These are phyloP conservation scores for Uropsilus gracilis DNA, from an alignment of 2,113 vertebrate species.

Conservation along the genomic window DNA sequence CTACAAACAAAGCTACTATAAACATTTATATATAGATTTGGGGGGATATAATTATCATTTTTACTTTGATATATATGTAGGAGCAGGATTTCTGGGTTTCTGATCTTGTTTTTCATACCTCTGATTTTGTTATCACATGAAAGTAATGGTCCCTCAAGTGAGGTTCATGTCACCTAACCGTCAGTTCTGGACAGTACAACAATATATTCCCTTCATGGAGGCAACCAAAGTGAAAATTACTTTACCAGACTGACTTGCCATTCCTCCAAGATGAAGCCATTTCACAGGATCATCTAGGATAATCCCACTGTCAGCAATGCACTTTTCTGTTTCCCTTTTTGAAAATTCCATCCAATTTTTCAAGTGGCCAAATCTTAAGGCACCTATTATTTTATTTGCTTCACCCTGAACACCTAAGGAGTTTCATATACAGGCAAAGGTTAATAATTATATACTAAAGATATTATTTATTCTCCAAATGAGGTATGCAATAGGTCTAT, in stretches of 20 bases:
- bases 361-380: background rate
- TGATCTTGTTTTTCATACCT: too few relatives aligned
- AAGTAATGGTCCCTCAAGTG: too few relatives aligned
- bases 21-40: too few relatives aligned
- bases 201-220: too few relatives aligned
- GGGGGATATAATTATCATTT: background rate
- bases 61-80: background rate
- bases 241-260: background rate
- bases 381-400: background rate
- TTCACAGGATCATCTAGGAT: background rate
- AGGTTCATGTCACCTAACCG: too few relatives aligned
- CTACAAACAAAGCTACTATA: background rate
- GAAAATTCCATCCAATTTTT: background rate
- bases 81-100: background rate
- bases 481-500: too few relatives aligned
- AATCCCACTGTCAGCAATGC: background rate
- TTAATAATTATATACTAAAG: too few relatives aligned
- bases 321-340: background rate
- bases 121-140: too few relatives aligned
- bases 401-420: background rate
- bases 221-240: background rate
- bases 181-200: too few relatives aligned
- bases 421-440: too few relatives aligned
- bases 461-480: too few relatives aligned
- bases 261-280: background rate